Conservation (phyloP, 2,113 vertebrate genomes). For the Brachyhypopomus gauderio region DNA sequence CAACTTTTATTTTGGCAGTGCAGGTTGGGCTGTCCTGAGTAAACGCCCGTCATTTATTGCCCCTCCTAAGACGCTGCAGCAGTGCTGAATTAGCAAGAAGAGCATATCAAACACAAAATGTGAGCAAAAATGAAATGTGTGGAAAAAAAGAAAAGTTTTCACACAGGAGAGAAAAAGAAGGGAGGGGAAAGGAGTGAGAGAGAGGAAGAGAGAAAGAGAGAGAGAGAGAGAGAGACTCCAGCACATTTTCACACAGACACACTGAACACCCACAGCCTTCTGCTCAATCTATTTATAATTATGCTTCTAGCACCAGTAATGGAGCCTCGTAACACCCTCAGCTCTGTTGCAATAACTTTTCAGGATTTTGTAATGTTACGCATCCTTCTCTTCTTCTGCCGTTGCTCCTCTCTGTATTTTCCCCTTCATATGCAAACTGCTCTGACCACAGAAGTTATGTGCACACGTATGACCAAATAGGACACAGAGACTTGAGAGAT, state of each 20-base stretch:
- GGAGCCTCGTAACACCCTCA: conserved; percentile 55
- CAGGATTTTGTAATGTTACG: conserved; percentile 22
- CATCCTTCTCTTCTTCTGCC: conserved; percentile 55
- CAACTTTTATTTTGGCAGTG: conserved; percentile 47
- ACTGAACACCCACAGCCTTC: conserved; percentile 63
- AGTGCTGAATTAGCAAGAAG: conserved; percentile 52
- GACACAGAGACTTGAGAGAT: conserved; percentile 74
- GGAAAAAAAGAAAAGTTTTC: conserved; percentile 39
- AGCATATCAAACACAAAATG: conserved; percentile 48
- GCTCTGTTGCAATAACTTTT: conserved; percentile 40
- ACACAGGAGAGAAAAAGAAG: conserved; percentile 32
- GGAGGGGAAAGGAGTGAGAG: conserved; percentile 37
- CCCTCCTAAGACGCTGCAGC: conserved; percentile 42
- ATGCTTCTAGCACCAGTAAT: conserved; percentile 58
- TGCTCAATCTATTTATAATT: conserved; percentile 64
- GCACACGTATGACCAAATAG: conserved; percentile 69
- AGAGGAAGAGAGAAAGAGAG: conserved; percentile 29
- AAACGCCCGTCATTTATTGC: conserved; percentile 32
- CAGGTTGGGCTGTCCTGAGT: conserved; percentile 35
- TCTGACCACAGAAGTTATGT: conserved; percentile 75
- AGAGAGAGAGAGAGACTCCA: conserved; percentile 28
- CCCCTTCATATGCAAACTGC: conserved; percentile 71
- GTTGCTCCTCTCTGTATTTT: conserved; percentile 54
- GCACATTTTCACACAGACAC: conserved; percentile 58
- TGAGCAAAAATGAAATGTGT: conserved; percentile 51